Conservation (phyloP, 1,140 invertebrate species). For the Tetramorium simillimum region DNA sequence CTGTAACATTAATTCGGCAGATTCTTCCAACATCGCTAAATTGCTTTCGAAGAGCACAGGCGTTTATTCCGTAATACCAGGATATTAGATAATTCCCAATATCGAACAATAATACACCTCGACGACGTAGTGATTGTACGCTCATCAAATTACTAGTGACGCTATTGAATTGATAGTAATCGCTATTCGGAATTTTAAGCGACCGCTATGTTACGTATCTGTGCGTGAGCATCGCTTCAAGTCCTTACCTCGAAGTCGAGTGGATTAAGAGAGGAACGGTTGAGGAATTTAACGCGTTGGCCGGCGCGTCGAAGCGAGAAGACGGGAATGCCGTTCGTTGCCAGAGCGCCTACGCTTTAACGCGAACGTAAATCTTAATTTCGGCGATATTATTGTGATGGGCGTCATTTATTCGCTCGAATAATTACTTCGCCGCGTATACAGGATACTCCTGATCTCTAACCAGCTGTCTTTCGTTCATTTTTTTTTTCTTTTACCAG, state of each 20-base stretch:
- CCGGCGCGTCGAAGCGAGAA: constrained; percentile 14
- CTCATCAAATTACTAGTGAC: not conserved
- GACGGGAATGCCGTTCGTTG: constrained; percentile 21
- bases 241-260: not conserved
- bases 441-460: not conserved
- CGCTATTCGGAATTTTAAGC: not conserved
- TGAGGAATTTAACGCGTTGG: constrained; percentile 4
- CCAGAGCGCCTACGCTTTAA: constrained; percentile 44
- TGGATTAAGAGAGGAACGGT: constrained; percentile 11
- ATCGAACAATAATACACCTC: not conserved
- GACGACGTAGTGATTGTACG: not conserved
- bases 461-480: not conserved
- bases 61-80: not conserved
- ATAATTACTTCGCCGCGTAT: not conserved
- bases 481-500: not conserved
- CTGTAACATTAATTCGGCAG: not conserved
- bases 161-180: not conserved
- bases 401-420: not conserved
- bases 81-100: not conserved
- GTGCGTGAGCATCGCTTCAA: not conserved
- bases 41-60: not conserved
- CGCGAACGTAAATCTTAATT: constrained; percentile 41
- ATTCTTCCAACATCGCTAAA: not conserved
- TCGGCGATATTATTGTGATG: constrained; percentile 26
- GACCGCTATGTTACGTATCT: not conserved